These are phyloP conservation scores for Drosophila seclusa DNA, from an alignment of 2,888 invertebrate genomes.

Conservation along the genomic window DNA sequence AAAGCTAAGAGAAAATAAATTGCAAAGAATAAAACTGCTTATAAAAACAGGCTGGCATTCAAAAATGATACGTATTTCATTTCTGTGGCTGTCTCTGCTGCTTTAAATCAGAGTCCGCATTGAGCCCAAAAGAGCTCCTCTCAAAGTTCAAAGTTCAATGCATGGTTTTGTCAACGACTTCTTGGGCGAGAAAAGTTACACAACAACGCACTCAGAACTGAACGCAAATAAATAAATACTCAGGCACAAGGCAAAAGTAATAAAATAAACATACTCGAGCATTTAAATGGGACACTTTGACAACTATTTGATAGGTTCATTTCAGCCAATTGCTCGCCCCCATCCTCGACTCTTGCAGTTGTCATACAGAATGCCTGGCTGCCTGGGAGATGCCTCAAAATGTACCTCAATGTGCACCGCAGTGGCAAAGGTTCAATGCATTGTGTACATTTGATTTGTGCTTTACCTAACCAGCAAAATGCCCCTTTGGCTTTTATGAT, in stretches of 20 bases:
- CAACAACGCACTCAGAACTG: slow-evolving; percentile 65
- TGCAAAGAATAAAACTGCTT: slow-evolving; percentile 18
- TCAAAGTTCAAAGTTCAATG: slow-evolving; percentile 79
- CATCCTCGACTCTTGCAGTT: not conserved
- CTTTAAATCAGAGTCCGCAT: slow-evolving; percentile 23
- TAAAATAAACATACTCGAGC: slow-evolving; percentile 75
- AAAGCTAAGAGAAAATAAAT: slow-evolving; percentile 1
- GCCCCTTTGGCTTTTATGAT: slow-evolving; percentile 23
- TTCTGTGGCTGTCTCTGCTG: not conserved
- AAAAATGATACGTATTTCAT: slow-evolving; percentile 26
- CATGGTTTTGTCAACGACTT: slow-evolving; percentile 65
- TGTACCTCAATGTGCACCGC: not conserved
- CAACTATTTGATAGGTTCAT: slow-evolving; percentile 80
- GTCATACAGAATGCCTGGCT: not conserved
- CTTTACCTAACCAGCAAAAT: not conserved
- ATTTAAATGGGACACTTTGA: slow-evolving; percentile 82
- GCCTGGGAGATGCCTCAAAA: slow-evolving; percentile 4
- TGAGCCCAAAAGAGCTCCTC: slow-evolving; percentile 20
- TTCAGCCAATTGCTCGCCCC: slow-evolving; percentile 52
- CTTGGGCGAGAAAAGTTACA: slow-evolving; percentile 67
- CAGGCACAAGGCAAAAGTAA: slow-evolving; percentile 57
- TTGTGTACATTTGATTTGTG: slow-evolving; percentile 59
- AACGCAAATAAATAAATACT: slow-evolving; percentile 74
- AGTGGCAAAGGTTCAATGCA: slow-evolving; percentile 62
- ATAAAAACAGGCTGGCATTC: slow-evolving; percentile 18